Evolutionary conservation across 2,113 vertebrate species (phyloP).

Genomic region (Clarias gariepinus): DNA sequence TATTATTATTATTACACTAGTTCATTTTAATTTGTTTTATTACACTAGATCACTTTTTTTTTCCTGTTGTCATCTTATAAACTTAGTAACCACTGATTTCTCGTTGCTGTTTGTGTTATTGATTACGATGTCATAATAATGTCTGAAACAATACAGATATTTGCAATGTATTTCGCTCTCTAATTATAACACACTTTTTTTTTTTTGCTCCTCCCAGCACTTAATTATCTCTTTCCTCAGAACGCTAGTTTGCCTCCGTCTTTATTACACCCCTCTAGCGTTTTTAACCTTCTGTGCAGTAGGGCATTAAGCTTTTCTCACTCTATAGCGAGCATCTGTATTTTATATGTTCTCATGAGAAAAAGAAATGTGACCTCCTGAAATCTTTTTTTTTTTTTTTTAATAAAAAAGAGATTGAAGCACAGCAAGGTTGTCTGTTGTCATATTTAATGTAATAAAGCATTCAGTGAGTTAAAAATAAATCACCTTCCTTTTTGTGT

Average conservation of each 20-base stretch:
- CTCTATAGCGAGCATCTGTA: slow-evolving; percentile 15
- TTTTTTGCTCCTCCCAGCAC: neutral
- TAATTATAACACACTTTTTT: neutral
- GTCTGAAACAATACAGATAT: neutral
- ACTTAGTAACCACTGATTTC: slow-evolving; percentile 17
- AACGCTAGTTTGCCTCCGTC: slow-evolving; percentile 14
- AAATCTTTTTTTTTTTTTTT: slow-evolving; percentile 28
- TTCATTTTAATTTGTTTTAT: neutral
- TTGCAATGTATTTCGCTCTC: neutral
- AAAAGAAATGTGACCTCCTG: slow-evolving; percentile 7
- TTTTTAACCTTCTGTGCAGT: slow-evolving; percentile 4
- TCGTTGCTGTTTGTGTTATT: neutral
- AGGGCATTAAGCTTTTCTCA: slow-evolving; percentile 7
- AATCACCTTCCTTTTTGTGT: too few relatives aligned
- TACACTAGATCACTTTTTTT: neutral
- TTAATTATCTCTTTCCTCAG: slow-evolving; percentile 7
- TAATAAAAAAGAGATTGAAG: slow-evolving; percentile 47
- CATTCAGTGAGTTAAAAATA: neutral
- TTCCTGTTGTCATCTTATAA: neutral
- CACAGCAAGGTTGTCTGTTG: slow-evolving; percentile 26
- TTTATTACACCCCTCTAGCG: neutral
- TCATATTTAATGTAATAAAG: neutral
- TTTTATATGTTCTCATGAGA: slow-evolving; percentile 31
- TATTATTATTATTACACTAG: slow-evolving; percentile 2
- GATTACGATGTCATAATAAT: slow-evolving; percentile 20